Evolutionary conservation across 1,140 invertebrate genomes (phyloP), one percentile per base, ranked within the genome.

Genomic region (Dufourea novaeangliae): DNA sequence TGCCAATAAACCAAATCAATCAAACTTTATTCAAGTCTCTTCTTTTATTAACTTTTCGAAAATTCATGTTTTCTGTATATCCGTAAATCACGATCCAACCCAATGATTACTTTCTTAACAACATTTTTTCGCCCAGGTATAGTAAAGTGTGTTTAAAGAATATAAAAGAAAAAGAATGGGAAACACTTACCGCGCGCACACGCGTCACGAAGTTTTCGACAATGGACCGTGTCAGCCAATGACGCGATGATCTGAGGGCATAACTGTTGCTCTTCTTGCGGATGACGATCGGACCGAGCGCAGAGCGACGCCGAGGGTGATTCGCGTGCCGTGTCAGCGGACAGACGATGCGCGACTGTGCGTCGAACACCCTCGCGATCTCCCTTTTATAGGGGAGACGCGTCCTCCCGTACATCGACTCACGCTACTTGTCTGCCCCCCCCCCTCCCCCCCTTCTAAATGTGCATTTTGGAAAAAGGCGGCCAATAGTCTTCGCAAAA

Each of bases 341-440:
- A 56, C 75, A 87, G 82, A 76, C 73, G 63, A 64, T 83, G 83
- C 83, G 78, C 86, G 81, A 88, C 87, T 88, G 86, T 88, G 85
- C 80, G 25, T 52, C 46, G 32, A 61, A 76, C 84, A 71, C 83
- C 74, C 78, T 70, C 61, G 79, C 78, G 78, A 81, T 84, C 84
- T 75, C 73, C 78, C 85, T 88, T 86, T 87, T 87, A 88, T 88
- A 63, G 81, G 44, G 76, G n/a, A n/a, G n/a, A n/a, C n/a, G n/a
- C n/a, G n/a, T n/a, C n/a, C n/a, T n/a, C n/a, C n/a, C n/a, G n/a
- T n/a, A n/a, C n/a, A n/a, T n/a, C n/a, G n/a, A n/a, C n/a, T n/a
- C n/a, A n/a, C n/a, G n/a, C n/a, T n/a, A n/a, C n/a, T n/a, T n/a
- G n/a, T n/a, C n/a, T n/a, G n/a, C n/a, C n/a, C n/a, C n/a, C n/a